Percentiles rank a stretch among this genome's conserved stretches.
Conservation (phyloP, 2,113 vertebrate species). For the Lamprologus tigripictilis region DNA sequence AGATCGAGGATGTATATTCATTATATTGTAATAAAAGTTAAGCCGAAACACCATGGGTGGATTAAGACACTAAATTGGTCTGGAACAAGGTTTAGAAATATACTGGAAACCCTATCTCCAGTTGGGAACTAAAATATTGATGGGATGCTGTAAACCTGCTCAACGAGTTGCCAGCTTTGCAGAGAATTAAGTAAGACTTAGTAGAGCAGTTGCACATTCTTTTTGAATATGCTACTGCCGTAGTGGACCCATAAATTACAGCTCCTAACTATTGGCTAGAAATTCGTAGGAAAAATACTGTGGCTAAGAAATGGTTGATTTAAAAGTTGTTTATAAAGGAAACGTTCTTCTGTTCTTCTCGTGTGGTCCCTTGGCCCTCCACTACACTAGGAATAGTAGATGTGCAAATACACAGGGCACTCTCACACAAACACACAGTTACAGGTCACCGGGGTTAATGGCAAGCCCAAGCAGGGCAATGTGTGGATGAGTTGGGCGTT, state of each 20-base stretch:
- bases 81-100: neutral
- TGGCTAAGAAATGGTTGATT: conserved; percentile 13
- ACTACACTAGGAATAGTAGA: conserved; percentile 24
- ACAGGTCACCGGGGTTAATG: conserved; percentile 48
- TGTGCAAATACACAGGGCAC: conserved; percentile 38
- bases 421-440: conserved; percentile 19
- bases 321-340: conserved; percentile 49
- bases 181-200: neutral
- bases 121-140: neutral
- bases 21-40: neutral
- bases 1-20: neutral
- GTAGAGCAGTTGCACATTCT: neutral
- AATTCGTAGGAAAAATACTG: conserved; percentile 24
- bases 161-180: neutral
- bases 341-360: conserved; percentile 49
- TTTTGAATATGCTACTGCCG: conserved; percentile 9
- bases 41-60: neutral
- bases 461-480: conserved; percentile 32
- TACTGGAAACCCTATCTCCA: neutral
- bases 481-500: conserved; percentile 44
- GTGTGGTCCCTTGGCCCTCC: conserved; percentile 58
- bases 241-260: neutral
- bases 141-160: neutral
- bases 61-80: neutral
- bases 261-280: neutral